Evolutionary conservation across 2,113 vertebrate species (phyloP), one percentile per base, ranked within the genome.

Genomic region (Paralichthys olivaceus): DNA sequence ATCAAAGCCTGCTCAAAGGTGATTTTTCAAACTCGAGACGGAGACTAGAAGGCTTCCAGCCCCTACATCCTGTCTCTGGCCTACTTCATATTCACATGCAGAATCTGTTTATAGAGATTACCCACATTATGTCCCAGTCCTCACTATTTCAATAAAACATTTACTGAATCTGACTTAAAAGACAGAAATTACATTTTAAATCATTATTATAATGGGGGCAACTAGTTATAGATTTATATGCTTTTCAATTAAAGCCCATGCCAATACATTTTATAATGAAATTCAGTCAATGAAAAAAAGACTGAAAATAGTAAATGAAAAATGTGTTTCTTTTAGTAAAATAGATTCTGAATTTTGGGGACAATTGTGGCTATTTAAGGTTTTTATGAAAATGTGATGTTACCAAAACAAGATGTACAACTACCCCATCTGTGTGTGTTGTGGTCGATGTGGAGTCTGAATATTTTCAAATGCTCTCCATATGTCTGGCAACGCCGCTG

Each of bases 391-490:
- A 89, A 84, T 71, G 29, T 73, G 80, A 83, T 71, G 80, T 91
- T 88, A 87, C 72, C 68, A 83, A 90, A 89, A 80, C 87, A 90
- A 87, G 65, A 89, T 88, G 80, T 87, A 87, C 75, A 85, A 83
- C 79, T 77, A 7, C 84, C 85, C 60, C 28, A 69, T 64, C 29
- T 63, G 47, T 58, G 71, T 92, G 77, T 91, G 76, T 80, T 90
- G 83, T 88, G 88, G 90, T 80, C 25, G 40, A 32, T 72, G 75
- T 55, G n/a, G 84, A 89, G 84, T 79, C 78, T 77, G 83, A 85
- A 88, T 43, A 75, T 83, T 73, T 88, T 71, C 62, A 92, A 92
- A 94, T 92, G 80, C 45, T 86, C 88, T 84, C 91, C 91, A 93
- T 84, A 93, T 93, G 91, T 90, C 81, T 91, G 88, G 87, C 87